Evolutionary conservation across 1,140 invertebrate species (phyloP), one percentile per base, ranked within the genome.

Genomic region (Grapholita molesta): DNA sequence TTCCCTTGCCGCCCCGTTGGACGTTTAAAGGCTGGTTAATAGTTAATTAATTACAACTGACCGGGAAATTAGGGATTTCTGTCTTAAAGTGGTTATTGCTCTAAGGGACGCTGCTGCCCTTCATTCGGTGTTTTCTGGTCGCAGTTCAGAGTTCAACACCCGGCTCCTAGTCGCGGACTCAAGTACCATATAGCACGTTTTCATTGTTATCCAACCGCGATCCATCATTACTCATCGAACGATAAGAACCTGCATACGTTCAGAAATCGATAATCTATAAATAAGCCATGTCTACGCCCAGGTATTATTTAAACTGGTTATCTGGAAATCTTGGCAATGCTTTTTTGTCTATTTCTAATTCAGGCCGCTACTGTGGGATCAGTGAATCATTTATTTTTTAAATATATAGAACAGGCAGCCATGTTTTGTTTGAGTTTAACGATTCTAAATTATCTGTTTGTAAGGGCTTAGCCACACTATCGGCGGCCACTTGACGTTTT

Each of bases 271-370:
- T 48, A 48, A 18, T 48, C 15, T 48, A 48, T 48, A 48, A 48
- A 9, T 48, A 48, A 42, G 3, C 28, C 28, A 3, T 3, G 28
- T 30, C 28, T 6, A n/a, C 15, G 38, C 38, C 15, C 38, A 42
- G 38, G 55, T 61, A 61, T 61, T 53, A 21, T 18, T 30, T 30
- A 30, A 28, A 18, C 55, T 61, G 30, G 30, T 30, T 25, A 12
- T 23, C 9, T 11, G 30, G 7, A 61, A 61, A 61, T 28, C 24
- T 61, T 61, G 55, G 55, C 55, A 28, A 15, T 25, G 55, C n/a
- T 61, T 32, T 28, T 61, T 61, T 28, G 6, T 61, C 55, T 61
- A 61, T 61, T 61, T 32, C 25, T 28, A 61, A 61, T 61, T 61
- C 18, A 18, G 25, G 55, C 53, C 53, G 24, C 55, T 61, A 32